These are phyloP conservation scores for Champsocephalus esox DNA, from an alignment of 2,797 vertebrate species.

Conservation along the genomic window DNA sequence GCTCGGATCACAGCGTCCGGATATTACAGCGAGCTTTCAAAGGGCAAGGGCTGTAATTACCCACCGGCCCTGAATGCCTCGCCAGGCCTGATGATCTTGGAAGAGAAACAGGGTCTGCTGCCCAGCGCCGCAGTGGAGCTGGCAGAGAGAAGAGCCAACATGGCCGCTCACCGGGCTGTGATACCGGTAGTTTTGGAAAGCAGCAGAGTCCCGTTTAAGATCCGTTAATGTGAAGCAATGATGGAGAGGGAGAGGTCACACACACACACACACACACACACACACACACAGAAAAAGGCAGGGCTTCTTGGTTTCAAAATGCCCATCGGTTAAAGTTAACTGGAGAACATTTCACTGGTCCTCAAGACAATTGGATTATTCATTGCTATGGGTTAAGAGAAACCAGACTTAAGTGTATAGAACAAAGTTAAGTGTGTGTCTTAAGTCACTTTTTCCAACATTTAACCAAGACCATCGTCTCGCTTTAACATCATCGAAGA, in stretches of 20 bases:
- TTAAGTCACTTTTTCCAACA: too few relatives aligned
- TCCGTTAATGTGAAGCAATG: slow-evolving; percentile 42
- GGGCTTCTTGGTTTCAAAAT: too few relatives aligned
- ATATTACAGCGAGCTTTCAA: slow-evolving; percentile 76
- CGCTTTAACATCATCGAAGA: too few relatives aligned
- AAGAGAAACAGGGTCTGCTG: neutral
- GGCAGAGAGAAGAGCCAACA: slow-evolving; percentile 59
- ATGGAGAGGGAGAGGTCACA: slow-evolving; percentile 36
- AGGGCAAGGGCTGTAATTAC: slow-evolving; percentile 83
- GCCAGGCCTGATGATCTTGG: slow-evolving; percentile 50
- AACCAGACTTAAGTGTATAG: too few relatives aligned
- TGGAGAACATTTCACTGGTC: too few relatives aligned
- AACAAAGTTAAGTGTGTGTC: too few relatives aligned
- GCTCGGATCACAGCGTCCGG: slow-evolving; percentile 63
- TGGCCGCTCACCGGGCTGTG: slow-evolving; percentile 48
- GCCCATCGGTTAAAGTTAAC: too few relatives aligned
- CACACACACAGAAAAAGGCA: neutral
- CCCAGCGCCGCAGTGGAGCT: slow-evolving; percentile 24
- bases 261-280: slow-evolving; percentile 16
- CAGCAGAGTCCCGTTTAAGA: slow-evolving; percentile 46
- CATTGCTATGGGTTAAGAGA: too few relatives aligned
- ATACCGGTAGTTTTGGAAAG: slow-evolving; percentile 46
- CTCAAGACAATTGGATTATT: too few relatives aligned
- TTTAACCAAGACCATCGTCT: too few relatives aligned
- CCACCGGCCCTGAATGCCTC: slow-evolving; percentile 57